Conservation (phyloP, 2,888 invertebrate species). For the Xylota sylvarum region DNA sequence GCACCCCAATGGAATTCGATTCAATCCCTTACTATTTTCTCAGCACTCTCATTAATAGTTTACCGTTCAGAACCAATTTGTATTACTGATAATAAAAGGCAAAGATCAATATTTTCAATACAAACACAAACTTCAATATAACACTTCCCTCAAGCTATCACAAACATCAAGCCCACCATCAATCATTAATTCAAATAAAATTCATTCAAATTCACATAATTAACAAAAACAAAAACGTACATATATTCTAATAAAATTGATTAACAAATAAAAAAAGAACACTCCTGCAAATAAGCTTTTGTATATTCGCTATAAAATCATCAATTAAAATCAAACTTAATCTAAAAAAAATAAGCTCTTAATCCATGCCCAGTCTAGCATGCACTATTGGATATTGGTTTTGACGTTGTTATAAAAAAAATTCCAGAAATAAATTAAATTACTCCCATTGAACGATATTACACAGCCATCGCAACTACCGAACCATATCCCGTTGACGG, state of each 20-base stretch:
- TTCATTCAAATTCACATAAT: neutral
- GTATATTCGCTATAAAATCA: conserved; percentile 24
- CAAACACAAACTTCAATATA: no score
- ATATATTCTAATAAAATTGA: neutral
- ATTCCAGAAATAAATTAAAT: neutral
- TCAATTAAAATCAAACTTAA: neutral
- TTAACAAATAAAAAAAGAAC: conserved; percentile 18
- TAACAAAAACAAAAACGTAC: neutral
- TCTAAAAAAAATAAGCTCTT: neutral
- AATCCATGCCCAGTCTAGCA: neutral
- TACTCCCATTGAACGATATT: conserved; percentile 9
- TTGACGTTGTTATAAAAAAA: neutral
- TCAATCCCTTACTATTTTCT: no score
- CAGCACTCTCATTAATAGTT: no score
- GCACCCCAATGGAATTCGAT: no score
- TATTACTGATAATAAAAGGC: no score
- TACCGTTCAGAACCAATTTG: no score
- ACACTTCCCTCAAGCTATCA: no score
- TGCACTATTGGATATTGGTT: conserved; percentile 15
- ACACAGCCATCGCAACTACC: conserved; percentile 9
- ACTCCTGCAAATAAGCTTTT: conserved; percentile 14
- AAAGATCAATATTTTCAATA: no score
- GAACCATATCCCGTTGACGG: neutral
- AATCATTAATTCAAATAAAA: no score
- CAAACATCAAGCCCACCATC: no score